A percentile compares a stretch with the other conserved stretches of the same genome.
These are phyloP conservation scores for Grus americana DNA, from an alignment of 2,113 vertebrate species.

Conservation along the genomic window DNA sequence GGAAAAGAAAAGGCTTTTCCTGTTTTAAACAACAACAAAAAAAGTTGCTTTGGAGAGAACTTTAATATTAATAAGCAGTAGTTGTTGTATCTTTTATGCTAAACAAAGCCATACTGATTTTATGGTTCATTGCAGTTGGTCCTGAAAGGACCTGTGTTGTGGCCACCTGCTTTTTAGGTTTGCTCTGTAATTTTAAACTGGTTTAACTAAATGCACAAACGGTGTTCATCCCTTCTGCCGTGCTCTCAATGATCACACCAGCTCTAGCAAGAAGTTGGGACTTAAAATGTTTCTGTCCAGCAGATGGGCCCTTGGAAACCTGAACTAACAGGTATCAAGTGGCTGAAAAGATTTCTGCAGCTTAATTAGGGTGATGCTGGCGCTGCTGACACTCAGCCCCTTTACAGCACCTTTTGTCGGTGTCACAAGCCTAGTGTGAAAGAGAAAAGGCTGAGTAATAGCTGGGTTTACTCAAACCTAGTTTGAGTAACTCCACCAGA, in stretches of 20 bases:
- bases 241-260: neutral
- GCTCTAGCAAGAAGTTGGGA: neutral
- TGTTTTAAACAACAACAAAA: neutral
- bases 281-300: neutral
- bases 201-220: neutral
- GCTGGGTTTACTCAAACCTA: neutral
- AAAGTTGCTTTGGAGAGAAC: neutral
- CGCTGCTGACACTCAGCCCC: neutral
- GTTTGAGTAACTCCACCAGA: neutral
- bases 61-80: neutral
- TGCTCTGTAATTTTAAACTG: neutral
- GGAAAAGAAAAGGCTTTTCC: neutral
- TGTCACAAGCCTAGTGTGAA: neutral
- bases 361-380: neutral
- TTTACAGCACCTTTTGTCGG: neutral
- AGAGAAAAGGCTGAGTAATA: neutral
- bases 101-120: neutral
- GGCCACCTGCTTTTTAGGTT: neutral
- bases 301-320: neutral
- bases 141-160: neutral
- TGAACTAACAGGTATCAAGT: neutral
- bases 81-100: neutral
- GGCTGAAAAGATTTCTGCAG: neutral
- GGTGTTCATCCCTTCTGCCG: rapidly evolving
- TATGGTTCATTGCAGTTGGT: neutral